Evolutionary conservation across 2,113 vertebrate genomes (phyloP), one percentile per base, ranked within the genome.

Genomic region (Oreochromis aureus): DNA sequence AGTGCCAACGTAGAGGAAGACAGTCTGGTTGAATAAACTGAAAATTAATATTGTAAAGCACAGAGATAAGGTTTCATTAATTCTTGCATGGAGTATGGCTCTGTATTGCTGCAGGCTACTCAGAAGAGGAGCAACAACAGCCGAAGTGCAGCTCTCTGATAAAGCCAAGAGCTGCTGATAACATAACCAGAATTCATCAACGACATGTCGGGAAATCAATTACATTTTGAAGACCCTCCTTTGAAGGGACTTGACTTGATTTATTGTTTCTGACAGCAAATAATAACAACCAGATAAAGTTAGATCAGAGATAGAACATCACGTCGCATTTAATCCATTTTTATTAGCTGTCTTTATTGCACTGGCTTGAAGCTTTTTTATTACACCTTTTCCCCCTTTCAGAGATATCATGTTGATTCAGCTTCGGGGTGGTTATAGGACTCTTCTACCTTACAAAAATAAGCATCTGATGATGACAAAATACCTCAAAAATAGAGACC

Each of bases 201-300:
- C 86, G 36, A 32, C 84, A 55, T 73, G 66, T 73, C 30, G 48
- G 15, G 4, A 88, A 94, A 89, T 89, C 86, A 78, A 91, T 94
- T 92, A 81, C 85, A 46, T 80, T 80, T 34, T 76, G 34, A 80
- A 4, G 63, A 46, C 4, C 24, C 3, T 8, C 44, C 51, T 90
- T 59, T 81, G 69, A 86, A 84, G 73, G n/a, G 5, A 10, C 63
- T 16, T 85, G 10, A 24, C 18, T 73, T 59, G 22, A 3, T 55
- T 82, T 24, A 48, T 7, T 46, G 9, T 44, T 24, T 24, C 24
- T 18, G 12, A 32, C 76, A 54, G 24, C 30, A 59, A 83, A 86
- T 83, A 82, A 85, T 71, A 73, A 86, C 10, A 83, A 85, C 12
- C 18, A 27, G 12, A 24, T 30, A 69, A 8, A 85, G 55, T 7